Evolutionary conservation across 2,113 vertebrate genomes (phyloP).

Genomic region (Crotalus horridus): DNA sequence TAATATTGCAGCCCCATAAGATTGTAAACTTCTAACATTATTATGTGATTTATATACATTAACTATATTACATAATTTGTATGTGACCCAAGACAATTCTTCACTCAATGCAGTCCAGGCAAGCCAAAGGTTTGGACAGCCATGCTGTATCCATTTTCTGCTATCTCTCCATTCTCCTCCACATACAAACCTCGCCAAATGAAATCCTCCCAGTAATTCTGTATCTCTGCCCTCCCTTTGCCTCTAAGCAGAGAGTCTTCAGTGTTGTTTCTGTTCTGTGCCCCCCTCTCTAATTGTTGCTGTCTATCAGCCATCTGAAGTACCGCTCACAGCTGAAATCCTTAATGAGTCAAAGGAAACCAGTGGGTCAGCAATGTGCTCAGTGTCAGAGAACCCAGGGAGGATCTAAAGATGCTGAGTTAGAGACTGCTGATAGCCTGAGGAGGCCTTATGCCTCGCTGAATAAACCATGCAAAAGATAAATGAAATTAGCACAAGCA

Average conservation of each 20-base stretch:
- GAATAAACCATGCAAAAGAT: neutral
- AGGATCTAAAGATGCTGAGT: conserved; percentile 39
- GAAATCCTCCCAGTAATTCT: neutral
- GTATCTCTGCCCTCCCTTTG: conserved; percentile 15
- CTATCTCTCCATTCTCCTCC: neutral
- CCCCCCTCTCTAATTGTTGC: conserved; percentile 22
- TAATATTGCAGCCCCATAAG: neutral
- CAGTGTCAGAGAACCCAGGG: conserved; percentile 20
- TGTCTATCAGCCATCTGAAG: conserved; percentile 25
- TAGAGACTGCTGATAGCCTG: conserved; percentile 31
- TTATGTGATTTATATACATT: neutral
- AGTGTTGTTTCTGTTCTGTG: conserved; percentile 33
- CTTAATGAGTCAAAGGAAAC: conserved; percentile 52
- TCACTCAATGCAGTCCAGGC: neutral
- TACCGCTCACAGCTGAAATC: conserved; percentile 43
- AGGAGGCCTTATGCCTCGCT: conserved; percentile 30
- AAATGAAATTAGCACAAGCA: conserved; percentile 22
- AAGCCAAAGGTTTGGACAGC: neutral
- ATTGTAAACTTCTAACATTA: neutral
- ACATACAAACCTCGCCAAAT: neutral
- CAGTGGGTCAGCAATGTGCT: conserved; percentile 39
- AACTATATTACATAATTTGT: neutral
- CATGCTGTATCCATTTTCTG: neutral
- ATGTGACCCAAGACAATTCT: neutral
- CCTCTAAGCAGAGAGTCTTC: conserved; percentile 29